phyloP scores from a whole-genome alignment of 2,113 vertebrate species.

The Spea multiplicata region DNA sequence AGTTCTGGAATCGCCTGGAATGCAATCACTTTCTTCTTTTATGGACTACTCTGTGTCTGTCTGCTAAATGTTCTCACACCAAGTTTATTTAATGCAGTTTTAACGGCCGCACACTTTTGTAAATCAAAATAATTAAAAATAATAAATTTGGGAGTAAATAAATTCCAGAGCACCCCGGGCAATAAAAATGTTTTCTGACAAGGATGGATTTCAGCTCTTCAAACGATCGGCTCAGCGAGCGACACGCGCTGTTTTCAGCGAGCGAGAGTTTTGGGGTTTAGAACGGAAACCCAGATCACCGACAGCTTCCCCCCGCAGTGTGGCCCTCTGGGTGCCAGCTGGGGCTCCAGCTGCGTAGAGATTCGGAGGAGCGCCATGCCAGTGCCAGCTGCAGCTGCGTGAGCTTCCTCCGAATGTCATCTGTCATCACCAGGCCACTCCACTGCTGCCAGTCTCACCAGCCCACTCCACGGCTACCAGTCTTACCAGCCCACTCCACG shows the following conservation, averaged over 20 bases:
- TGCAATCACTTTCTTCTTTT: slow-evolving; percentile 56
- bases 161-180: slow-evolving; percentile 30
- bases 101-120: slow-evolving; percentile 75
- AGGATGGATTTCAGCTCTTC: slow-evolving; percentile 15
- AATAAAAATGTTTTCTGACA: slow-evolving; percentile 29
- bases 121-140: slow-evolving; percentile 89
- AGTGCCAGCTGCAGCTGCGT: slow-evolving; percentile 42
- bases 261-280: slow-evolving; percentile 42
- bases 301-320: slow-evolving; percentile 40
- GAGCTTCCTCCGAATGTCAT: slow-evolving; percentile 22
- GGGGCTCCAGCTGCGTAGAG: slow-evolving; percentile 44
- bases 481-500: no score
- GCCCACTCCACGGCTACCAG: slow-evolving; percentile 11
- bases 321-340: slow-evolving; percentile 44
- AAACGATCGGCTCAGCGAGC: background rate
- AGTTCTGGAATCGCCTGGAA: slow-evolving; percentile 12
- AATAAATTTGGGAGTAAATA: slow-evolving; percentile 76
- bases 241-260: slow-evolving; percentile 31
- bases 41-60: slow-evolving; percentile 71
- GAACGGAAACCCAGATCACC: slow-evolving; percentile 35
- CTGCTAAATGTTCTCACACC: slow-evolving; percentile 70
- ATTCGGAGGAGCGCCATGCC: slow-evolving; percentile 40
- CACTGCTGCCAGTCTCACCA: slow-evolving; percentile 1
- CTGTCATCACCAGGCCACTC: slow-evolving; percentile 19
- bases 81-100: slow-evolving; percentile 79